Conservation (phyloP, 2,113 vertebrate species). For the Oreochromis spilurus region DNA sequence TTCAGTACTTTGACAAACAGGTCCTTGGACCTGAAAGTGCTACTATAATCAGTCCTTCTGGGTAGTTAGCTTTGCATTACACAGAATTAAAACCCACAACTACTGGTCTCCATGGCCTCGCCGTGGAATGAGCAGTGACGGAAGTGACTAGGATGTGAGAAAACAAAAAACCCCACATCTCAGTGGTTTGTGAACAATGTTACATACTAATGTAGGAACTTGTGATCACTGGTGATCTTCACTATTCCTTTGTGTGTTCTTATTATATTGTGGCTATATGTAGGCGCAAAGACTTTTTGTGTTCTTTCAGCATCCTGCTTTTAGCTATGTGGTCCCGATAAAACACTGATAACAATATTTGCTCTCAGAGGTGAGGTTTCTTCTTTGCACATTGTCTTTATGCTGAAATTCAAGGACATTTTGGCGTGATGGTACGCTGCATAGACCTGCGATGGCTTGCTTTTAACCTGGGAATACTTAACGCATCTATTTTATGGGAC, state of each 20-base stretch:
- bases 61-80: background rate
- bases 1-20: background rate
- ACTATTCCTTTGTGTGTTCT: background rate
- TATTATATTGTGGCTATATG: background rate
- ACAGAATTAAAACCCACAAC: background rate
- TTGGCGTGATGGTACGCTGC: background rate
- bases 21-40: background rate
- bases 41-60: background rate
- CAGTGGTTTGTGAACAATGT: background rate
- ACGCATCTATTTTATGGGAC: background rate
- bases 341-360: background rate
- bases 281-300: background rate
- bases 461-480: background rate
- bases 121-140: background rate
- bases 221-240: background rate
- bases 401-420: background rate
- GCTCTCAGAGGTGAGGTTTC: background rate
- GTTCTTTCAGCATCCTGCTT: background rate
- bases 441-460: background rate
- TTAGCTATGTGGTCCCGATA: background rate
- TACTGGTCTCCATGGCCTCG: background rate
- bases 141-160: background rate
- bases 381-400: background rate
- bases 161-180: fast-evolving
- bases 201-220: background rate